Conservation (phyloP, 2,797 vertebrate genomes). For the Darevskia nairensis region DNA sequence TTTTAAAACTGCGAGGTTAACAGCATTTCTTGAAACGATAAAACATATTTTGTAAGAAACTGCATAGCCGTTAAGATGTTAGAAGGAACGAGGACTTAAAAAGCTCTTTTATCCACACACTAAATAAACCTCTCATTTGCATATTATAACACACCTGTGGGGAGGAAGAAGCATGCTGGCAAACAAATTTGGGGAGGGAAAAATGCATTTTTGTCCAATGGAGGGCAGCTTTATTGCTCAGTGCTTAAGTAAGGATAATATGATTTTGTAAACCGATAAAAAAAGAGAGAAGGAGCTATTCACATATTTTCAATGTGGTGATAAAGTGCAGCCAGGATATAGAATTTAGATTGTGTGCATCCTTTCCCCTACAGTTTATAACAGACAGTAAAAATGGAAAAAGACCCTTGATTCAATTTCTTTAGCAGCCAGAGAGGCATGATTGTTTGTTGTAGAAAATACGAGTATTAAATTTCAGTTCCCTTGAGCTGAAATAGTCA, state of each 20-base stretch:
- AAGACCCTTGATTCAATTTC: constrained; percentile 33
- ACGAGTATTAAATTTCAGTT: neutral
- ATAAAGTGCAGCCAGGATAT: constrained; percentile 60
- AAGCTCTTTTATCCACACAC: constrained; percentile 83
- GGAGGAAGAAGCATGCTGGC: constrained; percentile 50
- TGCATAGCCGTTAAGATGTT: constrained; percentile 90
- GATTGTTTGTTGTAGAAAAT: constrained; percentile 4
- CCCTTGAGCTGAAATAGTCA: neutral
- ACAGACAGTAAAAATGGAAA: constrained; percentile 27
- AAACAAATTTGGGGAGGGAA: constrained; percentile 58
- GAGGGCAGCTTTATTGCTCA: constrained; percentile 48
- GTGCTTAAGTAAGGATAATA: constrained; percentile 59
- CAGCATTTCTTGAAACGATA: constrained; percentile 99
- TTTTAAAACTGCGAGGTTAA: constrained; percentile 99
- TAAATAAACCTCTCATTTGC: constrained; percentile 88
- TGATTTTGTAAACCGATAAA: constrained; percentile 61
- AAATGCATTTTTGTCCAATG: constrained; percentile 47
- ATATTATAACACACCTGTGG: constrained; percentile 63
- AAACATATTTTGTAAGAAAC: constrained; percentile 98
- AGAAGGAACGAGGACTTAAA: constrained; percentile 89
- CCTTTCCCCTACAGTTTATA: constrained; percentile 39
- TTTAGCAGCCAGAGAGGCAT: constrained; percentile 38
- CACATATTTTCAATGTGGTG: constrained; percentile 52
- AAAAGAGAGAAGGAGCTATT: constrained; percentile 39
- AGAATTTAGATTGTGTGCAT: constrained; percentile 41